phyloP scores from a whole-genome alignment of 2,797 vertebrate genomes.

The Gorsachius magnificus region DNA sequence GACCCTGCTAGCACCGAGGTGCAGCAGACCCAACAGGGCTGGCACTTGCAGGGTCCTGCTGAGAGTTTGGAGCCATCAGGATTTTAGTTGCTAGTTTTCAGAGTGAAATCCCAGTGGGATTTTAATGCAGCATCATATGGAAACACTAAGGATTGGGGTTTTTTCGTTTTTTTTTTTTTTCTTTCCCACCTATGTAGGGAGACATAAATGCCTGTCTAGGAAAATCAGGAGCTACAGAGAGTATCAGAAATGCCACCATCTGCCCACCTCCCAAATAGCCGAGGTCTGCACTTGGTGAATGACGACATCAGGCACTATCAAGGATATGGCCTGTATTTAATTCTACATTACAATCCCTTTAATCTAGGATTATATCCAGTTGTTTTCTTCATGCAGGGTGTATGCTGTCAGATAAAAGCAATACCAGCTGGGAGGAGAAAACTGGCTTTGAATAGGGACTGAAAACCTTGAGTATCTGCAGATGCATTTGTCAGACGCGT shows the following conservation, averaged over 20 bases:
- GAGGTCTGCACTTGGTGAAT: not conserved
- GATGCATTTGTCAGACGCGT: not conserved
- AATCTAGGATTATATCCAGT: slow-evolving; percentile 86
- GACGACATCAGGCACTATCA: slow-evolving; percentile 35
- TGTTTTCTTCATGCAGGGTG: slow-evolving; percentile 73
- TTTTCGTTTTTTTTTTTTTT: not conserved
- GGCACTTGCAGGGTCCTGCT: not conserved
- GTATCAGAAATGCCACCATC: not conserved
- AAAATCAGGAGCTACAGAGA: slow-evolving; percentile 16
- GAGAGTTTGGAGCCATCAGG: not conserved
- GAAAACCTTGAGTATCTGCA: slow-evolving; percentile 7
- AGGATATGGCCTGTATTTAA: slow-evolving; percentile 34
- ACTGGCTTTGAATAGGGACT: not conserved
- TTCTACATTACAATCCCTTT: slow-evolving; percentile 64
- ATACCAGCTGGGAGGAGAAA: slow-evolving; percentile 37
- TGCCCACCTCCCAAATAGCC: not conserved
- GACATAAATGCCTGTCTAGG: slow-evolving; percentile 2
- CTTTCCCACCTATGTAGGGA: not conserved
- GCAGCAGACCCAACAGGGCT: not conserved
- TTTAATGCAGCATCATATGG: not conserved
- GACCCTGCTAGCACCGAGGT: not conserved
- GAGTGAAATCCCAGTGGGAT: not conserved
- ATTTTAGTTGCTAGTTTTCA: not conserved
- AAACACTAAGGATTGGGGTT: not conserved
- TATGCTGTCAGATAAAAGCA: slow-evolving; percentile 72